A percentile compares a stretch with the other conserved stretches of the same genome.
Evolutionary conservation across 2,888 invertebrate species (phyloP).

Genomic region (Chironomus riparius): DNA sequence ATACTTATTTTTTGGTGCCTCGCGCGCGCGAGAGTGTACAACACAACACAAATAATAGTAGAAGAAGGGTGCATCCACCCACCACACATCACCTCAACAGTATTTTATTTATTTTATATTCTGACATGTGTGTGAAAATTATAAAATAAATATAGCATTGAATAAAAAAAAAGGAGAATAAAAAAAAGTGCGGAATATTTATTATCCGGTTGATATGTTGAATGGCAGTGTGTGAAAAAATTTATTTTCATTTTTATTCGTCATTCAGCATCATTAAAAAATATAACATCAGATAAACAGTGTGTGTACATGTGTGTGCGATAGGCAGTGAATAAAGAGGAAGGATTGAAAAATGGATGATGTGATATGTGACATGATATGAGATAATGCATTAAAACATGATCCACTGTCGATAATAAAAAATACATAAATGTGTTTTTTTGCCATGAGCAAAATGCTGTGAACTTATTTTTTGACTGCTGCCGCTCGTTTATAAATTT

Average conservation of each 20-base stretch:
- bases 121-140: constrained; percentile 16
- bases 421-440: not conserved
- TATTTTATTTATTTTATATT: too few species aligned
- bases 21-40: not conserved
- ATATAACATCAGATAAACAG: not conserved
- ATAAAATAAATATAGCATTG: constrained; percentile 6
- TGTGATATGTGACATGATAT: not conserved
- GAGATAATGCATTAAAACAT: not conserved
- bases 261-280: not conserved
- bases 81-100: not conserved
- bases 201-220: too few species aligned
- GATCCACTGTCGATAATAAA: not conserved
- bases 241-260: too few species aligned
- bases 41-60: not conserved
- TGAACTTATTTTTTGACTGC: not conserved
- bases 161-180: too few species aligned
- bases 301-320: not conserved
- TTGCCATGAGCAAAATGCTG: not conserved
- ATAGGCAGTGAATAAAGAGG: not conserved
- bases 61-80: not conserved
- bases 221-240: too few species aligned
- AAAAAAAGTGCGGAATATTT: too few species aligned
- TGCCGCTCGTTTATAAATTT: not conserved
- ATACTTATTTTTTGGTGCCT: not conserved
- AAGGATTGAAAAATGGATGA: not conserved